Percentiles rank a stretch among this genome's conserved stretches.
These are phyloP conservation scores for Bombyx mori DNA, from an alignment of 1,140 invertebrate genomes.

Conservation along the genomic window ASM3026992v2 NC_085125.1:10882001-10882500, in stretches of 20 bases:
- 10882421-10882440: constrained; percentile 79
- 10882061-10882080: constrained; percentile 77
- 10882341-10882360: constrained; percentile 78
- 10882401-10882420: constrained; percentile 77
- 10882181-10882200: constrained; percentile 78
- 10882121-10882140: constrained; percentile 78
- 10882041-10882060: constrained; percentile 77
- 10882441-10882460: constrained; percentile 76
- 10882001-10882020: constrained; percentile 74
- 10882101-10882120: constrained; percentile 86
- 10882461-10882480: constrained; percentile 85
- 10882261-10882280: constrained; percentile 77
- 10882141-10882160: constrained; percentile 76
- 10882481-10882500: constrained; percentile 87
- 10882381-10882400: constrained; percentile 74
- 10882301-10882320: constrained; percentile 83
- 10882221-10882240: constrained; percentile 80
- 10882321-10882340: constrained; percentile 84
- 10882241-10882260: constrained; percentile 79
- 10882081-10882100: constrained; percentile 74
- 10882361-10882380: constrained; percentile 75
- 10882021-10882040: constrained; percentile 76
- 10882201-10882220: constrained; percentile 86
- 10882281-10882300: constrained; percentile 75
- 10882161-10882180: constrained; percentile 76